A percentile compares a stretch with the other conserved stretches of the same genome.
Conservation (phyloP, 2,888 invertebrate species). For the Drosophila tanythrix region DNA sequence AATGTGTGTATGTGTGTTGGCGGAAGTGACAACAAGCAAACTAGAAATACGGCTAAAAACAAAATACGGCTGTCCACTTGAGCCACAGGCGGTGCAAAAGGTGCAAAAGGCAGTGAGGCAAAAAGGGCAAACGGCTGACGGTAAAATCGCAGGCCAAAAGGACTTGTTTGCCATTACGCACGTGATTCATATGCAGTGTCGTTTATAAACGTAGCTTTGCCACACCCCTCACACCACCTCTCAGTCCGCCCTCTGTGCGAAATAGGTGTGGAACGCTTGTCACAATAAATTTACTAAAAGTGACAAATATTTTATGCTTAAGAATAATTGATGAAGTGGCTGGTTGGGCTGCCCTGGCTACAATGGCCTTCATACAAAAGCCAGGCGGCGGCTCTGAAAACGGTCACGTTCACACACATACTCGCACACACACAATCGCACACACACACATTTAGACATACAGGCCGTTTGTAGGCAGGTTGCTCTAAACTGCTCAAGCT, state of each 20-base stretch:
- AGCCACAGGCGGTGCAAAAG: constrained; percentile 27
- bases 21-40: constrained; percentile 66
- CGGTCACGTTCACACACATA: constrained; percentile 62
- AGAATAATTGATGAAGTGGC: constrained; percentile 82
- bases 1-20: constrained; percentile 42
- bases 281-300: constrained; percentile 82
- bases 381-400: constrained; percentile 26
- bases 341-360: constrained; percentile 46
- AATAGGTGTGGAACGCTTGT: constrained; percentile 62
- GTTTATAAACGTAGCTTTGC: constrained; percentile 53
- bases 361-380: constrained; percentile 23
- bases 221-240: not conserved
- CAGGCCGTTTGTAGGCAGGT: constrained; percentile 22
- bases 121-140: not conserved
- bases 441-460: not conserved
- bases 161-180: constrained; percentile 70
- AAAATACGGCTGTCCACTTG: constrained; percentile 75
- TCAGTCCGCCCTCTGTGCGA: constrained; percentile 3
- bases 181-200: constrained; percentile 77
- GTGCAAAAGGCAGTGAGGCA: constrained; percentile 1
- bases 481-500: constrained; percentile 8
- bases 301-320: constrained; percentile 83
- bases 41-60: constrained; percentile 49
- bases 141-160: constrained; percentile 32
- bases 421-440: not conserved